phyloP scores from a whole-genome alignment of 2,113 vertebrate genomes.

The Mixornis gularis region DNA sequence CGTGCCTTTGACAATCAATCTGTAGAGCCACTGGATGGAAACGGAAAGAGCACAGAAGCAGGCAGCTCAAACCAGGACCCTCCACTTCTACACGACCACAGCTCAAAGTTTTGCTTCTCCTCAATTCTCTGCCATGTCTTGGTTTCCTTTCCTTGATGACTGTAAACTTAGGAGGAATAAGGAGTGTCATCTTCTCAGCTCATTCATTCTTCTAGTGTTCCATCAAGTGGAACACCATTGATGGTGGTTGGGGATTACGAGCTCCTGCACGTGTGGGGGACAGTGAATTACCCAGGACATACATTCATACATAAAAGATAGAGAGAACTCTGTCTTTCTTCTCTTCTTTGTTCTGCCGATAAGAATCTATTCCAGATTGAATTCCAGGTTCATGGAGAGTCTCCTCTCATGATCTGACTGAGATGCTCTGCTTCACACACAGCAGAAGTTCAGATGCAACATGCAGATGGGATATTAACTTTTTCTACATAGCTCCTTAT shows the following conservation, averaged over 20 bases:
- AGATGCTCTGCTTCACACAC: neutral
- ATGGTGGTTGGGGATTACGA: neutral
- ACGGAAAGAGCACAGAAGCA: neutral
- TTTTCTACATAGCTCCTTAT: neutral
- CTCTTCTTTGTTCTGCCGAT: neutral
- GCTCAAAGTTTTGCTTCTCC: neutral
- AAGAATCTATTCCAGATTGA: neutral
- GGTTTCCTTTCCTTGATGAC: neutral
- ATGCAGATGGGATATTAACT: neutral
- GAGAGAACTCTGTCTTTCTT: neutral
- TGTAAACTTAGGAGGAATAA: neutral
- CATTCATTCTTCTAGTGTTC: neutral
- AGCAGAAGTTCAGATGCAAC: neutral
- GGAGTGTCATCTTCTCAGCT: neutral
- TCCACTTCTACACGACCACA: fast-evolving
- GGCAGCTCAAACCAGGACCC: neutral
- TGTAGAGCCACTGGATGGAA: neutral
- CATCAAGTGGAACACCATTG: neutral
- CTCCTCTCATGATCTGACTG: neutral
- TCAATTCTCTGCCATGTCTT: fast-evolving
- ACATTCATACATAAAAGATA: neutral
- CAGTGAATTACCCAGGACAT: neutral
- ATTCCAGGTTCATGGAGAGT: neutral
- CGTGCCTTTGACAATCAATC: neutral
- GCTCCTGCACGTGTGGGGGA: neutral